Evolutionary conservation across 2,888 invertebrate genomes (phyloP).

Genomic region (Habroteleia sp.): DNA sequence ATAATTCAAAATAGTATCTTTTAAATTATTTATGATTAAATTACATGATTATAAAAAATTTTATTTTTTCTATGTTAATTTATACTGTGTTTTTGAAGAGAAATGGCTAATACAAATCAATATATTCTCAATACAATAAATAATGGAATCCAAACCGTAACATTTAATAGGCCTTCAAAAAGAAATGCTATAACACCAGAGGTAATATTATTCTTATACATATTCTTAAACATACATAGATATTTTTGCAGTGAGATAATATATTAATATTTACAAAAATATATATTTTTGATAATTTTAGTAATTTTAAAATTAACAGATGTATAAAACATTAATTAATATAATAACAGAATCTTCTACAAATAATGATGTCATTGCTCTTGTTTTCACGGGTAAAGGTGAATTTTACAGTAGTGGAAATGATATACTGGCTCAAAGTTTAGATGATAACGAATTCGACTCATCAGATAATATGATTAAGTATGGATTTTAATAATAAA

Average conservation of each 20-base stretch:
- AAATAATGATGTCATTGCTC: conserved; percentile 85
- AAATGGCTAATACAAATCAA: too few species aligned
- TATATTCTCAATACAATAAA: conserved; percentile 63
- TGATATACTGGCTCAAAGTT: too few species aligned
- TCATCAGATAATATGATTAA: too few species aligned
- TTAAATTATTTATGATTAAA: too few species aligned
- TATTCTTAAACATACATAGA: too few species aligned
- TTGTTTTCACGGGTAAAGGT: conserved; percentile 90
- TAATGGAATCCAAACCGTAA: conserved; percentile 84
- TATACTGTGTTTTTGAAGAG: too few species aligned
- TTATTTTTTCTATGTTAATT: too few species aligned
- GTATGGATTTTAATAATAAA: background rate
- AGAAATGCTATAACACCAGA: conserved; percentile 88
- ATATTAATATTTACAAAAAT: background rate
- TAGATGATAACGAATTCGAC: too few species aligned
- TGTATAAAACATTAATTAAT: conserved; percentile 86
- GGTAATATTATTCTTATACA: conserved; percentile 62
- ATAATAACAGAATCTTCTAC: conserved; percentile 86
- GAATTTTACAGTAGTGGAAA: conserved; percentile 93
- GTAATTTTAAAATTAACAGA: conserved; percentile 74
- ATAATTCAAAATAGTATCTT: too few species aligned
- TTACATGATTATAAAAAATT: too few species aligned
- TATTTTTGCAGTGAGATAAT: too few species aligned
- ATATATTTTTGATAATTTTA: background rate
- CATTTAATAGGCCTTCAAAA: conserved; percentile 88